Base-by-base conservation (phyloP, 2,797 vertebrate genomes). In the Phoeniculus purpureus region DNA sequence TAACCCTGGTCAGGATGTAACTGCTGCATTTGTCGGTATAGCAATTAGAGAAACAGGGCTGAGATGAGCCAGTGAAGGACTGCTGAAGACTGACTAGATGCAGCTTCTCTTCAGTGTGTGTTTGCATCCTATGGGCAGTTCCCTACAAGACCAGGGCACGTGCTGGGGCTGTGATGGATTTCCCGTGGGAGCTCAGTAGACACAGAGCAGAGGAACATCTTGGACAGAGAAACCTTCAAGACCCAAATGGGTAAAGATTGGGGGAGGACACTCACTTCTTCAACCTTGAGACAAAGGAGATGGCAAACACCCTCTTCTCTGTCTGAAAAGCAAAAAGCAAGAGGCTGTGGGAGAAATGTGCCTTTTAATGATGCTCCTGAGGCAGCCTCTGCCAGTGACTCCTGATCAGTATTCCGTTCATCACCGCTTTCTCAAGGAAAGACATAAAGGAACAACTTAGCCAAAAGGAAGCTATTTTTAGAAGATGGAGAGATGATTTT, bases 391-490 rank as follows among this genome's bases (percentile, higher is more conserved):
- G 60, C 43, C 72, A 83, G 59, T n/a, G 70, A 40, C 50, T 87
- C 34, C 62, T 9, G 1, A 87, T 93, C 81, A 75, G 81, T 68
- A 92, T 93, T 92, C 92, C 51, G 81, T 47, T 92, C 85, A 84
- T 64, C 59, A 48, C 51, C 4, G 3, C 72, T 90, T 91, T 71
- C 89, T 80, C 87, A 93, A 91, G 90, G 91, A 90, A 93, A 94
- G 92, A 29, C 70, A 59, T 76, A 86, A 87, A 90, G 88, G 81
- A 94, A n/a, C 62, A 90, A 87, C 11, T 13, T 89, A 90, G 79
- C 95, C 92, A 85, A 90, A 92, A 94, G 82, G 60, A 94, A 90
- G 60, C 22, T 94, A 89, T 93, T 95, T 94, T 95, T 92, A 94
- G 90, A 83, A 93, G 81, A 27, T 20, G 34, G 34, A 90, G 78